phyloP scores from a whole-genome alignment of 2,888 invertebrate genomes.

The Encarsia formosa region DNA sequence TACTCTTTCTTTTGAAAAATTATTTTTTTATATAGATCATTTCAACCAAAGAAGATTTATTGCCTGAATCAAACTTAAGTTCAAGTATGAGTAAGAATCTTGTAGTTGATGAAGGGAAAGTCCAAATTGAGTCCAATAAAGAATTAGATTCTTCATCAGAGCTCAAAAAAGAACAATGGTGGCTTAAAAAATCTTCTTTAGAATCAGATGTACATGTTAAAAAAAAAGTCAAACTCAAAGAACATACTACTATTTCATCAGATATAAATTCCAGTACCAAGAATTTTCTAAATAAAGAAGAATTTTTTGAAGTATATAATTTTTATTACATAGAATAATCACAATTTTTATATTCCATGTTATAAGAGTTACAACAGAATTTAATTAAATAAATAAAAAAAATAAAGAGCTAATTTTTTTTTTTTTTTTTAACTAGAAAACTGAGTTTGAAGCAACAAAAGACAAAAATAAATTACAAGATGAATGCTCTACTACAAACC shows the following conservation, averaged over 20 bases:
- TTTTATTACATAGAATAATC: too few species aligned
- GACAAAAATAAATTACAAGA: constrained; percentile 45
- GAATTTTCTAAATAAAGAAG: constrained; percentile 46
- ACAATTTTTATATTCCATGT: too few species aligned
- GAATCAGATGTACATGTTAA: constrained; percentile 31
- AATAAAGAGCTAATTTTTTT: too few species aligned
- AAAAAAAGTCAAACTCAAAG: constrained; percentile 11
- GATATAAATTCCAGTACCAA: constrained; percentile 45
- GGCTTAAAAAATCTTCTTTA: constrained; percentile 40
- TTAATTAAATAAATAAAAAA: too few species aligned
- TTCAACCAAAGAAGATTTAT: constrained; percentile 35
- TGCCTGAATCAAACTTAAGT: constrained; percentile 41
- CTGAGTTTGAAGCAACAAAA: constrained; percentile 35
- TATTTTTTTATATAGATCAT: constrained; percentile 14
- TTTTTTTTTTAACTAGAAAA: too few species aligned
- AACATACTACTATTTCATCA: constrained; percentile 34
- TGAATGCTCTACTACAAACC: constrained; percentile 45
- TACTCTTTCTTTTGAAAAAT: too few species aligned
- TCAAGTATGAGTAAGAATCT: constrained; percentile 42
- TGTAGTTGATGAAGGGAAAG: constrained; percentile 38
- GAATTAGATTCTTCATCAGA: constrained; percentile 5
- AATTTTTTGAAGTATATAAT: constrained; percentile 42
- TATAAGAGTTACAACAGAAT: too few species aligned
- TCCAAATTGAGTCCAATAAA: constrained; percentile 26
- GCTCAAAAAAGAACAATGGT: constrained; percentile 35